Evolutionary conservation across 2,888 invertebrate species (phyloP), one percentile per base, ranked within the genome.

Genomic region (Adelognathus sp.): DNA sequence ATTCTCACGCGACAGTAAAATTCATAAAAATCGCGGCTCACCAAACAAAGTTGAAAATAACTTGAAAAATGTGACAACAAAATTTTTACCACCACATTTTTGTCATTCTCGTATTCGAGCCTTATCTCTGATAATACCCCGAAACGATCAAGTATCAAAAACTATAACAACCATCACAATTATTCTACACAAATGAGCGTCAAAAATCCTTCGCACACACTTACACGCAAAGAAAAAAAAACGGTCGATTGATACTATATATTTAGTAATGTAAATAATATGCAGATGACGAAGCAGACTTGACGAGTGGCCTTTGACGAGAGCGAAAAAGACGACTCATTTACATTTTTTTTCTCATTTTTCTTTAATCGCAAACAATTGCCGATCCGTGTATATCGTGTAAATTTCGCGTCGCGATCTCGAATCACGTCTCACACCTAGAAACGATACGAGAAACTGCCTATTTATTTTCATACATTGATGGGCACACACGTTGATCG

Each of bases 201-300:
- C n/a, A 21, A 44, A 9, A 18, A 44, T 9, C 1, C 39, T n/a
- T 39, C 14, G 29, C 54, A 54, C 54, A 27, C 29, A 29, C 36
- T n/a, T n/a, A 31, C 31, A 7, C 4, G 31, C 7, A n/a, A 14
- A 63, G 31, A 18, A 63, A 56, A n/a, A 29, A 11, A 21, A 33
- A 21, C 18, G 14, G 44, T 58, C 39, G 24, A 60, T 63, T n/a
- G n/a, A 63, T 14, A 11, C 61, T 61, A 52, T 44, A 76, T 14
- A 46, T 70, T 67, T 63, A 76, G 27, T n/a, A n/a, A 63, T 76
- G 76, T 70, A 76, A 70, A 76, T 76, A 70, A 76, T 76, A 70
- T 58, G 18, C 36, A 44, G 56, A 46, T 70, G 33, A 75, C 61
- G 54, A 33, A 46, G 56, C 54, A 63, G 18, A 64, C 54, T 56